Evolutionary conservation across 1,140 invertebrate genomes (phyloP), one percentile per base, ranked within the genome.

Genomic region (Planococcus citri): DNA sequence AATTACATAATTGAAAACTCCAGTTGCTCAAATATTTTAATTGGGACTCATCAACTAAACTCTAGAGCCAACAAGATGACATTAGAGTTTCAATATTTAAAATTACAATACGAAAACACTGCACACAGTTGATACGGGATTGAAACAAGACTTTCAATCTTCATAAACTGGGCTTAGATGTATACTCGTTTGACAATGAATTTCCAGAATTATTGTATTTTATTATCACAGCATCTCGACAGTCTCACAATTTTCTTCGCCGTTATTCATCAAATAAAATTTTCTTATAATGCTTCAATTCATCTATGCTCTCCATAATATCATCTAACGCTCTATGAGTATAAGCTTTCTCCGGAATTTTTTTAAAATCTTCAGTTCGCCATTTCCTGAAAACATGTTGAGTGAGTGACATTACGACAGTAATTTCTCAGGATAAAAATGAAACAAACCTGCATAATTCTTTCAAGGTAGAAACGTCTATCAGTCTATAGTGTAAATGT

Each of bases 381-480:
- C 70, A 71, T 74, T 79, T 83, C 82, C 78, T 83, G 67, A 37
- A 69, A 41, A 51, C n/a, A n/a, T n/a, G n/a, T 61, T 14, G 60
- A 60, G 20, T 10, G 25, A 60, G 58, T 60, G 58, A 6, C n/a
- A 68, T 68, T 38, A 6, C 17, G n/a, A 38, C 33, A 79, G 78
- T 14, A 75, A 74, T 69, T 86, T 93, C 95, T 24, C 4, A 9
- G n/a, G 41, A 51, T 12, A n/a, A 51, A 51, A 17, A 17, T n/a
- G 6, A 3, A 9, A 41, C 57, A 14, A 79, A 83, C 84, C 78
- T 84, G 60, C 79, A 79, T 24, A 97, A 75, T 80, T 97, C 94
- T 78, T 96, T 97, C 1, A 97, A 79, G 1, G 88, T 85, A 33
- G 89, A 92, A 3, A 97, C 94, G 84, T 98, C 95, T 68, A 98